Conservation (phyloP, 2,797 vertebrate species). For the Carapus acus region DNA sequence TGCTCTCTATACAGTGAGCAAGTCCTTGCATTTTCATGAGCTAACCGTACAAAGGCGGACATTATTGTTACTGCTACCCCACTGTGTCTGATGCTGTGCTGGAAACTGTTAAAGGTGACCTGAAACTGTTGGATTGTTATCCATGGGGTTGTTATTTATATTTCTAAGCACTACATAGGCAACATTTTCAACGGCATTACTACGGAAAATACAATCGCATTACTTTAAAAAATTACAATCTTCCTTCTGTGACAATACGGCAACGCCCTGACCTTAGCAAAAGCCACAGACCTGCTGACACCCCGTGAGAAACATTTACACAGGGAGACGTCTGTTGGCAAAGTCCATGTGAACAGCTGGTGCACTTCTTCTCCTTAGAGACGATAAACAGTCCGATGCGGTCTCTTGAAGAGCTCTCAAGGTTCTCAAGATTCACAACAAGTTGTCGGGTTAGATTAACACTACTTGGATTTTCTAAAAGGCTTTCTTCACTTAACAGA, state of each 20-base stretch:
- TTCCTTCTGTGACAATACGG: neutral
- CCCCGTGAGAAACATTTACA: conserved; percentile 33
- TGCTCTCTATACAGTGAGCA: neutral
- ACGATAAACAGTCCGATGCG: conserved; percentile 12
- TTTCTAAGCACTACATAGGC: conserved; percentile 36
- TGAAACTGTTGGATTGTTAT: neutral
- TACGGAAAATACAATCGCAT: conserved; percentile 22
- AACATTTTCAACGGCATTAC: conserved; percentile 15
- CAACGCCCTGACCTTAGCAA: conserved; percentile 6
- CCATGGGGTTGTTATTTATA: conserved; percentile 1
- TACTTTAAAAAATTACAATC: conserved; percentile 42
- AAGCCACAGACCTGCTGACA: conserved; percentile 26
- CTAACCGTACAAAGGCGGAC: conserved; percentile 18
- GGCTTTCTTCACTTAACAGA: no score
- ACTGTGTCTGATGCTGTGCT: conserved; percentile 18
- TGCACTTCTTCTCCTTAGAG: conserved; percentile 37
- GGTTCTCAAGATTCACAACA: no score
- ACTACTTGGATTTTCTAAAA: no score
- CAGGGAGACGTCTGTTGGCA: conserved; percentile 27
- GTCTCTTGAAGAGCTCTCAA: conserved; percentile 29
- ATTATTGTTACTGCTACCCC: conserved; percentile 1
- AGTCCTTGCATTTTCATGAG: conserved; percentile 5
- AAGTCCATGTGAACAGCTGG: conserved; percentile 64
- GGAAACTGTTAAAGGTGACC: conserved; percentile 7
- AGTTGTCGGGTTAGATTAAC: no score